Base-by-base conservation (phyloP, 2,797 vertebrate species). In the Corythornis leucogaster region DNA sequence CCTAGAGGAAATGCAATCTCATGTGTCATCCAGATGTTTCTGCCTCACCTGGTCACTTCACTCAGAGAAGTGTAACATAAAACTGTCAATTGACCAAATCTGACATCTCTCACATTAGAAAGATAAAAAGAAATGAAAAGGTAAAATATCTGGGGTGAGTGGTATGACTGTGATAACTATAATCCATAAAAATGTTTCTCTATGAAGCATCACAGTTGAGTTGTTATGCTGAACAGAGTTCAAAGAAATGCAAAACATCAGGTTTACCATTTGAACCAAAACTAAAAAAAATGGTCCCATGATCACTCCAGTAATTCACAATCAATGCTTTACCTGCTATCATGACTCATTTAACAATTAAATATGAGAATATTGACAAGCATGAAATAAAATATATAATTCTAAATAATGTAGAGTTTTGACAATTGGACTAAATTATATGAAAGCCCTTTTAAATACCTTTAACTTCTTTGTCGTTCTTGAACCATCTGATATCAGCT, bases 391-490 rank as follows among this genome's bases (percentile, higher is more conserved):
- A 73, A 82, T 14, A 13, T 20, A 7, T 9, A 35, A 66, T 70
- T 85, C 24, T n/a, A 81, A 40, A 80, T 24, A 77, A 55, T 9
- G 1, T 21, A 55, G 8, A 50, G 2, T 14, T 92, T n/a, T 57
- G 53, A 42, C 24, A 54, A 67, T 17, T 64, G 15, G n/a, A 58
- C 6, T 28, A 50, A 91, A 85, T 64, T 16, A 71, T 31, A 85
- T 40, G n/a, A 21, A 87, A 71, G 48, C 79, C 20, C 7, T 33
- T 64, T 69, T n/a, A 46, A 70, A 90, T 98, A 99, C 99, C 99
- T 99, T 99, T 99, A 92, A 99, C 99, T 97, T 99, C 99, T 97
- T 99, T 99, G 95, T 99, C 99, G 1, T 99, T 99, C 95, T 99
- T 98, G 97, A 99, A 99, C 99, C 99, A 99, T 97, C 98, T 98